Percentiles rank a stretch among this genome's conserved stretches.
phyloP scores from a whole-genome alignment of 2,113 vertebrate species.

The Seriola dumerili region DNA sequence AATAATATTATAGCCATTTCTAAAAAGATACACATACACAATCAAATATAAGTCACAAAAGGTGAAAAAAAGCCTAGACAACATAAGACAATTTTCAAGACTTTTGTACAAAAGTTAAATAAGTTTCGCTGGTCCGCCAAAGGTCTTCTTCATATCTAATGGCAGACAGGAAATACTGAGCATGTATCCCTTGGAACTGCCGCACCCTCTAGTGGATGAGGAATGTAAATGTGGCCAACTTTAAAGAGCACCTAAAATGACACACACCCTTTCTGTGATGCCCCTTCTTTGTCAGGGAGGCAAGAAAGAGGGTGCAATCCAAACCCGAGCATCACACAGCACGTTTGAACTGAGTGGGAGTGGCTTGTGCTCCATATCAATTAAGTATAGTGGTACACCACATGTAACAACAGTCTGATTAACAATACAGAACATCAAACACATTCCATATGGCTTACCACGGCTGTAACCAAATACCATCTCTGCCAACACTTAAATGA shows the following conservation, averaged over 20 bases:
- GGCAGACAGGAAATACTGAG: not conserved
- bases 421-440: too few relatives aligned
- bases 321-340: too few relatives aligned
- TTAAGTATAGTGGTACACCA: too few relatives aligned
- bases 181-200: too few relatives aligned
- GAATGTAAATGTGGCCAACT: not conserved
- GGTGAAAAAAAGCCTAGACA: not conserved
- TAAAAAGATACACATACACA: slow-evolving; percentile 37
- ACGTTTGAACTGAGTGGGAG: too few relatives aligned
- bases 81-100: not conserved
- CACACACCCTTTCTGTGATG: not conserved
- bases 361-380: too few relatives aligned
- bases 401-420: too few relatives aligned
- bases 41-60: not conserved
- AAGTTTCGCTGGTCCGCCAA: not conserved
- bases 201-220: not conserved
- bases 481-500: too few relatives aligned
- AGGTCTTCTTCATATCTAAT: not conserved
- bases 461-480: too few relatives aligned
- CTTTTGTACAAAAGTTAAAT: not conserved
- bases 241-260: not conserved
- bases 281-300: not conserved
- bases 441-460: too few relatives aligned
- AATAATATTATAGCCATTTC: slow-evolving; percentile 58
- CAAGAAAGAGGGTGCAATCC: too few relatives aligned